Conservation (phyloP, 1,140 invertebrate genomes). For the Pachyrhynchus sulphureomaculatus region DNA sequence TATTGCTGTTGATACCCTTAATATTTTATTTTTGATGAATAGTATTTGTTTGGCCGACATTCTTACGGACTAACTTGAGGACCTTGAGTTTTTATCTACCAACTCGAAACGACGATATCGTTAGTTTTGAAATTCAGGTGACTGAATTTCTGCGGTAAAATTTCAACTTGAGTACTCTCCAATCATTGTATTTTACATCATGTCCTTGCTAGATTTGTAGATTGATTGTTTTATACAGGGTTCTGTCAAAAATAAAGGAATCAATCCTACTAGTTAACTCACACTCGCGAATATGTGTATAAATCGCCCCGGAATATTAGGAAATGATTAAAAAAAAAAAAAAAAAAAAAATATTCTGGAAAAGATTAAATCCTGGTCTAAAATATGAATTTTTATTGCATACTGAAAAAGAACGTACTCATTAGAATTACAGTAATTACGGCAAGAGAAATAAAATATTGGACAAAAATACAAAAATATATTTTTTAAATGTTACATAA, state of each 20-base stretch:
- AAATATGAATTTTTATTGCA: no score
- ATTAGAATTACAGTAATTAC: no score
- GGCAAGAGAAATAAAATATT: no score
- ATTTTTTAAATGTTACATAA: no score
- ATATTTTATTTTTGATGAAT: constrained; percentile 22
- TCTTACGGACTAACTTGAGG: constrained; percentile 35
- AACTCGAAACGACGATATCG: constrained; percentile 30
- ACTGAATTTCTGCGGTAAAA: constrained; percentile 29
- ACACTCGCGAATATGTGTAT: no score
- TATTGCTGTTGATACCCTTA: constrained; percentile 15
- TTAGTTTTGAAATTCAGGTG: constrained; percentile 38
- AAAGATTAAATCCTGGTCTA: no score
- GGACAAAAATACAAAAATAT: no score
- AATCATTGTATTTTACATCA: constrained; percentile 6
- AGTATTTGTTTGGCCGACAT: constrained; percentile 35
- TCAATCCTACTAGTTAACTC: no score
- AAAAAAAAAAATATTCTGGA: no score
- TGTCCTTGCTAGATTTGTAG: background rate
- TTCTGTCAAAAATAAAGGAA: background rate
- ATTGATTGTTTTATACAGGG: background rate
- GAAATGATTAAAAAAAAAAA: no score
- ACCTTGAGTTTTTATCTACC: constrained; percentile 42
- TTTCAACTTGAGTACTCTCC: constrained; percentile 11
- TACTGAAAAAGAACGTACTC: no score
- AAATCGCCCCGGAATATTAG: no score